Percentiles rank a stretch among this genome's conserved stretches.
phyloP scores from a whole-genome alignment of 2,113 vertebrate genomes.

The Copsychus sechellarum region DNA sequence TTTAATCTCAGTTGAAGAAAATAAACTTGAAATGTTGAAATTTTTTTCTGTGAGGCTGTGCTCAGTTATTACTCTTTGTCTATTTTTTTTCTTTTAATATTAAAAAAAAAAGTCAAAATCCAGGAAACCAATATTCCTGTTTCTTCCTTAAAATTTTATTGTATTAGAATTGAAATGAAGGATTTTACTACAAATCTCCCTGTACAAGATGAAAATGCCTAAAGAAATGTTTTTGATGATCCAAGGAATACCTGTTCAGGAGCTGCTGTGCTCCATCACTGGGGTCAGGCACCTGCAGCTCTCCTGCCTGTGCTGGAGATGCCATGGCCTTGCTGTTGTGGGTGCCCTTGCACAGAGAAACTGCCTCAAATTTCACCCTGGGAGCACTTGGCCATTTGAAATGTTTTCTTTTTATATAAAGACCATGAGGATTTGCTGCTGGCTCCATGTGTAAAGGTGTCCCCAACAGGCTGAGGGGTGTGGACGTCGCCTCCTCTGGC shows the following conservation, averaged over 20 bases:
- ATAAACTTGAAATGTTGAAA: neutral
- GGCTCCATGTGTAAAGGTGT: neutral
- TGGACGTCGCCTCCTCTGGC: neutral
- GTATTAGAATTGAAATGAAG: neutral
- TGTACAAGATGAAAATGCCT: neutral
- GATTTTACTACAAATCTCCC: neutral
- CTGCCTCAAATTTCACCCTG: neutral
- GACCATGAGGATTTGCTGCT: neutral
- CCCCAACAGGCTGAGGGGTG: fast-evolving
- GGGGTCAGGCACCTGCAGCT: neutral
- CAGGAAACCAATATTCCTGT: neutral
- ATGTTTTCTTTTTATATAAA: neutral
- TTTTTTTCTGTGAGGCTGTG: neutral
- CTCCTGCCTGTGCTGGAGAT: neutral
- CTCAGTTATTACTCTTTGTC: neutral
- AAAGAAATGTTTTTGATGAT: neutral
- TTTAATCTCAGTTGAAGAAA: neutral
- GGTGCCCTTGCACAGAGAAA: neutral
- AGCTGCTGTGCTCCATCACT: fast-evolving
- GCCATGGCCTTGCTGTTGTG: fast-evolving
- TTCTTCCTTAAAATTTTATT: neutral
- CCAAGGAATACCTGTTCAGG: neutral
- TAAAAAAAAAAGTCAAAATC: neutral
- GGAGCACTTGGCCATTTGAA: neutral
- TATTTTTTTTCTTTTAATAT: neutral